These are phyloP conservation scores for Anguilla pacifica DNA, from an alignment of 2,797 vertebrate genomes.

Conservation along the genomic window DNA sequence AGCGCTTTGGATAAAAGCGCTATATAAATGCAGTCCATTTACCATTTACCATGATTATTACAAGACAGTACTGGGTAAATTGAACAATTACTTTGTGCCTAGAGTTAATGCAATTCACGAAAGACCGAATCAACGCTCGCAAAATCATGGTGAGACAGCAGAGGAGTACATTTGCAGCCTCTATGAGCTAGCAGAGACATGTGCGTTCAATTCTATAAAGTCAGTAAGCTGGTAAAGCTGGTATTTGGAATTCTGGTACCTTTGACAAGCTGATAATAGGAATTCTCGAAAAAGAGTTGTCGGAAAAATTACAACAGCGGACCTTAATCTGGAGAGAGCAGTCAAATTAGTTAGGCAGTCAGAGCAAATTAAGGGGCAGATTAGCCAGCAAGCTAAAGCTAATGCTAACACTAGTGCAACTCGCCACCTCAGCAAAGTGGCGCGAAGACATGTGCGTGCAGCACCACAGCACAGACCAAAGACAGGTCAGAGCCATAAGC, in stretches of 20 bases:
- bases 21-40: too few species aligned
- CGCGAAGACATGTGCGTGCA: background rate
- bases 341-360: background rate
- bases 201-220: background rate
- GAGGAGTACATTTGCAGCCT: background rate
- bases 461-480: background rate
- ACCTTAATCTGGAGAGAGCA: background rate
- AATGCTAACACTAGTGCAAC: background rate
- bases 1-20: too few species aligned
- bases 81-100: constrained; percentile 9
- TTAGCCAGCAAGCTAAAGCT: background rate
- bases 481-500: background rate
- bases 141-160: background rate
- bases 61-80: constrained; percentile 5
- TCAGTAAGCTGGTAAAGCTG: background rate
- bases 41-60: constrained; percentile 15
- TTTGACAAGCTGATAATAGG: background rate
- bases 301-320: constrained; percentile 23
- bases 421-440: background rate
- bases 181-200: constrained; percentile 15
- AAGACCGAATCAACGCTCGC: background rate
- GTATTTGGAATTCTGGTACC: background rate
- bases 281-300: constrained; percentile 17
- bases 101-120: background rate
- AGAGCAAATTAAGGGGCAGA: background rate